phyloP scores from a whole-genome alignment of 2,888 invertebrate genomes.

The Melanotus villosus region DNA sequence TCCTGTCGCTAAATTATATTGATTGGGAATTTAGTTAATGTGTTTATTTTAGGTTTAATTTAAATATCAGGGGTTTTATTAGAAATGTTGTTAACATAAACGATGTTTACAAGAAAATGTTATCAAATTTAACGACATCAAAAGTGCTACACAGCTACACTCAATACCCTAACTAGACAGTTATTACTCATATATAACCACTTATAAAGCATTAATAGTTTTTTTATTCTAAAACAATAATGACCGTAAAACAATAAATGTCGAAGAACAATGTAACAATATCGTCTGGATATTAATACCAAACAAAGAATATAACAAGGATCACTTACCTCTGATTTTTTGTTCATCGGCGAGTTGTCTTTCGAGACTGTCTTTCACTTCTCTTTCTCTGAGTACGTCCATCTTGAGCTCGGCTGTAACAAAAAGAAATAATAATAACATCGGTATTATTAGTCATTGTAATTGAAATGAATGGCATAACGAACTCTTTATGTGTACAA shows the following conservation, averaged over 20 bases:
- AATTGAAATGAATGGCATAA: no score
- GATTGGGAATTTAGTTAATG: no score
- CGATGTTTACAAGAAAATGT: no score
- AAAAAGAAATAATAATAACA: conserved; percentile 53
- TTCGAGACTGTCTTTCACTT: conserved; percentile 94
- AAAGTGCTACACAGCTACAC: neutral
- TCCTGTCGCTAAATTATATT: no score
- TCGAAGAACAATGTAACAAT: conserved; percentile 58
- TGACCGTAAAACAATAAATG: conserved; percentile 53
- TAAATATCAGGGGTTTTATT: no score
- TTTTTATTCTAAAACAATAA: conserved; percentile 45
- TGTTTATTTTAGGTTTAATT: no score
- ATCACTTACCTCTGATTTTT: conserved; percentile 91
- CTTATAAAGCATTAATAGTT: conserved; percentile 37
- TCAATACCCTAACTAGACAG: conserved; percentile 30
- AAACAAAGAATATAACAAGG: conserved; percentile 40
- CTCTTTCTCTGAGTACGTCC: conserved; percentile 93
- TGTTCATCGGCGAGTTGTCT: conserved; percentile 94
- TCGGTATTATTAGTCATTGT: neutral
- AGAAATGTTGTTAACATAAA: no score
- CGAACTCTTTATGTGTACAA: neutral
- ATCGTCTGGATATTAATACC: conserved; percentile 53
- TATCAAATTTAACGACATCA: neutral
- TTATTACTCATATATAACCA: conserved; percentile 44
- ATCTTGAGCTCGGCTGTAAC: conserved; percentile 95